Evolutionary conservation across 23 tunicate genomes (phyloP).

Genomic region (Aplidium turbinatum): DNA sequence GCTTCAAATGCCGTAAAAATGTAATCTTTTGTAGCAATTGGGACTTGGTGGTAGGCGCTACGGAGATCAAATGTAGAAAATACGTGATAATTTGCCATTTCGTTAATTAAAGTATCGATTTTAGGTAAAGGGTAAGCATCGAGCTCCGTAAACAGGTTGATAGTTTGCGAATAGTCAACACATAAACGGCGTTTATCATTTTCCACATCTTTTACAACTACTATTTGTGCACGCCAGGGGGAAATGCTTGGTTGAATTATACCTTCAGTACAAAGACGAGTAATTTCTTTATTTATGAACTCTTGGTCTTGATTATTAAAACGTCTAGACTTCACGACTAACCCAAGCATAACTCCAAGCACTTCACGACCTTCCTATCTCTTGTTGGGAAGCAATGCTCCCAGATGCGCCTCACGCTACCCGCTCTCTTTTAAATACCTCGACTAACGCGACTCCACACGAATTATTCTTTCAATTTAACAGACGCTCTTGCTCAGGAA

Average conservation of each 20-base stretch:
- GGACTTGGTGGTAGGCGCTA: slow-evolving; percentile 30
- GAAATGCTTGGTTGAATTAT: slow-evolving; percentile 6
- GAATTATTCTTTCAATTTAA: slow-evolving; percentile 15
- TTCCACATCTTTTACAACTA: neutral
- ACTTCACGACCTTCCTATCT: no score
- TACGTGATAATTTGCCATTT: slow-evolving; percentile 1
- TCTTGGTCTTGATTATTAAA: no score
- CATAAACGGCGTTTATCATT: neutral
- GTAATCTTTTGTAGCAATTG: slow-evolving; percentile 1
- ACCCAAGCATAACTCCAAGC: no score
- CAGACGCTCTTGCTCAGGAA: slow-evolving; percentile 10
- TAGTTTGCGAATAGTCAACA: slow-evolving; percentile 30
- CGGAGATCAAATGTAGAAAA: slow-evolving; percentile 16
- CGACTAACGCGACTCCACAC: slow-evolving; percentile 31
- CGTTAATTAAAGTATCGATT: slow-evolving; percentile 8
- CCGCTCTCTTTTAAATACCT: slow-evolving; percentile 23
- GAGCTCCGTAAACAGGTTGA: slow-evolving; percentile 11
- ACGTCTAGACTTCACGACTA: no score
- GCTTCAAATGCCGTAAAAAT: slow-evolving; percentile 34
- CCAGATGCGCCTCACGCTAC: no score
- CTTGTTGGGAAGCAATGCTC: no score
- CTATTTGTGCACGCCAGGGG: slow-evolving; percentile 9
- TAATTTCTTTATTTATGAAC: no score
- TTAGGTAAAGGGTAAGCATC: slow-evolving; percentile 34
- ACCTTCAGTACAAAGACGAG: no score